Percentiles rank a stretch among this genome's conserved stretches.
phyloP scores from a whole-genome alignment of 2,888 invertebrate species.

The Hybos culiciformis region DNA sequence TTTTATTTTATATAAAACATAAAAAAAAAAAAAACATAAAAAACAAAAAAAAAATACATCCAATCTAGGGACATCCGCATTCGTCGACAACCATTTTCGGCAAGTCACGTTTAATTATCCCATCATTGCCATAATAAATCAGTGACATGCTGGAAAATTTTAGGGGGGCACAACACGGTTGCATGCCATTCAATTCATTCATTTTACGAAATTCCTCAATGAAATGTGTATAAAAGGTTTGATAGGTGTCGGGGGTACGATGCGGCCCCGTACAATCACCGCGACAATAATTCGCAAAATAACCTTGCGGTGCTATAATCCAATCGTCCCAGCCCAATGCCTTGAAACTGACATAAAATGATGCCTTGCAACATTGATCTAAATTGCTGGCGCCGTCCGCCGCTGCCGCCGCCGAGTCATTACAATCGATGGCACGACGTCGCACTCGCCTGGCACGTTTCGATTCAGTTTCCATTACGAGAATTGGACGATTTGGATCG shows the following conservation, averaged over 20 bases:
- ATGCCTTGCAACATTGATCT: constrained; percentile 75
- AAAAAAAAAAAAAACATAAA: too few relatives aligned
- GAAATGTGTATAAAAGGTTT: constrained; percentile 80
- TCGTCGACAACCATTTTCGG: constrained; percentile 95
- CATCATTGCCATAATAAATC: constrained; percentile 77
- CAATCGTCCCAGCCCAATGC: constrained; percentile 90
- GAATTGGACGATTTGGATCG: constrained; percentile 64
- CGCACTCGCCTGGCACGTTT: constrained; percentile 56
- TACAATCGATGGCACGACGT: constrained; percentile 73
- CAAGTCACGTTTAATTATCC: constrained; percentile 82
- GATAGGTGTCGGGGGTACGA: constrained; percentile 67
- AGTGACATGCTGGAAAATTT: constrained; percentile 86
- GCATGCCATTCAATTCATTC: constrained; percentile 60
- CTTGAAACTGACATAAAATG: constrained; percentile 83
- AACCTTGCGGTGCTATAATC: constrained; percentile 82
- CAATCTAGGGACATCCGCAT: constrained; percentile 75
- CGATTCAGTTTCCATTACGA: constrained; percentile 66
- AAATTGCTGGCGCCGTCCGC: constrained; percentile 9
- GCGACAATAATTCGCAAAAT: constrained; percentile 87
- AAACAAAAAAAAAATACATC: too few relatives aligned
- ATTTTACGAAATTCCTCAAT: constrained; percentile 77
- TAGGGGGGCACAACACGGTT: constrained; percentile 83
- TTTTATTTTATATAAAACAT: too few relatives aligned
- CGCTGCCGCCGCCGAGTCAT: constrained; percentile 38
- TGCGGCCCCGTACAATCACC: constrained; percentile 70